These are phyloP conservation scores for Laspeyria flexula DNA, from an alignment of 2,888 invertebrate genomes.

Conservation along the genomic window DNA sequence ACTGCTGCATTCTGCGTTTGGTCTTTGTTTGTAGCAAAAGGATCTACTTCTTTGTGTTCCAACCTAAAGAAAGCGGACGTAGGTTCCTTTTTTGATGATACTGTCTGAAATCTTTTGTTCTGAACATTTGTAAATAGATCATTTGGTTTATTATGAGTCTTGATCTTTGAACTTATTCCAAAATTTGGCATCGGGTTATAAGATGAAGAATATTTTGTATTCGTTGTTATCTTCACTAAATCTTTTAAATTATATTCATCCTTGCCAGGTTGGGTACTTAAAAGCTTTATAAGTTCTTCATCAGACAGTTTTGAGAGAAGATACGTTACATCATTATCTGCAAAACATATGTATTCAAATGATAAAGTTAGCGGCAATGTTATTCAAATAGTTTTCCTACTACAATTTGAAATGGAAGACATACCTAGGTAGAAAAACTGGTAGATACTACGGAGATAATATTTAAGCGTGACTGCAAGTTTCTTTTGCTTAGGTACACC, in stretches of 20 bases:
- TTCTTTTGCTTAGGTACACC: no score
- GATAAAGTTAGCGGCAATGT: no score
- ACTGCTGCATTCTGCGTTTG: slow-evolving; percentile 63
- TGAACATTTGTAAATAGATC: slow-evolving; percentile 27
- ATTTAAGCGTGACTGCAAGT: no score
- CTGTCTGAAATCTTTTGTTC: slow-evolving; percentile 39
- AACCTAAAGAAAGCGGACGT: slow-evolving; percentile 62
- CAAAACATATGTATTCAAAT: slow-evolving; percentile 3
- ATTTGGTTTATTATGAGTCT: slow-evolving; percentile 17
- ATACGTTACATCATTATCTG: slow-evolving; percentile 69
- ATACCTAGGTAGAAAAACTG: no score
- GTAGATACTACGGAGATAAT: no score
- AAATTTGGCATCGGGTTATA: slow-evolving; percentile 14
- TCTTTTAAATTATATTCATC: slow-evolving; percentile 66
- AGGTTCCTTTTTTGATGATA: slow-evolving; percentile 38
- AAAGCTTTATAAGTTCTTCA: slow-evolving; percentile 66
- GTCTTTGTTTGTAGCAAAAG: slow-evolving; percentile 46
- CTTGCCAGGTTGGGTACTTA: slow-evolving; percentile 66
- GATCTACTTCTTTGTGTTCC: slow-evolving; percentile 65
- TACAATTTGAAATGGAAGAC: no score
- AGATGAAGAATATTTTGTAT: slow-evolving; percentile 31
- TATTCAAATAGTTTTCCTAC: no score
- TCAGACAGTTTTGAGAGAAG: slow-evolving; percentile 75
- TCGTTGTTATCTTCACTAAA: slow-evolving; percentile 56
- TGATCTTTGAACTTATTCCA: slow-evolving; percentile 7